These are phyloP conservation scores for Etheostoma nigrum DNA, from an alignment of 2,797 vertebrate genomes.

Conservation along the genomic window DNA sequence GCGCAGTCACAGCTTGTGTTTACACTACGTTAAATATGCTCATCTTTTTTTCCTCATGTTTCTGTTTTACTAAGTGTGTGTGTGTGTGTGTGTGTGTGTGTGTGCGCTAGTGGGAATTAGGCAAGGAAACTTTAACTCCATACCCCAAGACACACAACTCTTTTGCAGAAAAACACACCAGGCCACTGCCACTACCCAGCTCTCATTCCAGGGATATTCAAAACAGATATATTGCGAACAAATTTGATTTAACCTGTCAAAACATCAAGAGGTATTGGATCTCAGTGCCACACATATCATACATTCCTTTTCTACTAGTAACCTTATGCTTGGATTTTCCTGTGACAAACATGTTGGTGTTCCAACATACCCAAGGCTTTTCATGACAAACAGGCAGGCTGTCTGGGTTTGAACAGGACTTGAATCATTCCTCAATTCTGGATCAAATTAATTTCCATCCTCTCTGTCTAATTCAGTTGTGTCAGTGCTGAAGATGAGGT, in stretches of 20 bases:
- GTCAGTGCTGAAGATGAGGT: conserved; percentile 44
- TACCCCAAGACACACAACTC: conserved; percentile 49
- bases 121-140: conserved; percentile 61
- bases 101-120: conserved; percentile 42
- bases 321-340: conserved; percentile 38
- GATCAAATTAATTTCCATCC: conserved; percentile 71
- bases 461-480: conserved; percentile 49
- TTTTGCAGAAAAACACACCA: conserved; percentile 45
- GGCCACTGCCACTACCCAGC: conserved; percentile 25
- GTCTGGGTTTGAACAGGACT: conserved; percentile 41
- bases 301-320: conserved; percentile 45
- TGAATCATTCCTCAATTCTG: conserved; percentile 60
- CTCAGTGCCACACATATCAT: conserved; percentile 36
- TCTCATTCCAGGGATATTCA: conserved; percentile 44
- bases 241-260: conserved; percentile 50
- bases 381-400: conserved; percentile 42
- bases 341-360: conserved; percentile 52
- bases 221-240: conserved; percentile 56
- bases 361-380: conserved; percentile 43
- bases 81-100: not conserved
- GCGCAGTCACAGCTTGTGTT: conserved; percentile 63
- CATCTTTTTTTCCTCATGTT: conserved; percentile 56
- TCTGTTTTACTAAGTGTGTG: conserved; percentile 36
- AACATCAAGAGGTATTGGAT: conserved; percentile 21
- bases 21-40: conserved; percentile 67